Conservation (phyloP, 2,888 invertebrate species). For the Protonemura montana region DNA sequence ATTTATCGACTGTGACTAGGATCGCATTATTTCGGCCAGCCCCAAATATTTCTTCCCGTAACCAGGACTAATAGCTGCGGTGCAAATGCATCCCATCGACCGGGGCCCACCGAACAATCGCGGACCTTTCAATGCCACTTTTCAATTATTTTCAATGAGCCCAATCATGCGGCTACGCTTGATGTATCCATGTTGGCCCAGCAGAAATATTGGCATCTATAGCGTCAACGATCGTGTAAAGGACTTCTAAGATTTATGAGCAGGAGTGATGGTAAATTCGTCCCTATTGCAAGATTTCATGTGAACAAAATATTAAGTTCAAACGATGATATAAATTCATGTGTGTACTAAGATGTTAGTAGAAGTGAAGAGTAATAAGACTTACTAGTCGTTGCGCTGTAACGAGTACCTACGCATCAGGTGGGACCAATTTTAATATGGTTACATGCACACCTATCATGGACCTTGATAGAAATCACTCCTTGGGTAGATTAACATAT, state of each 20-base stretch:
- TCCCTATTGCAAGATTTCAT: background rate
- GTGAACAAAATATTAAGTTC: no score
- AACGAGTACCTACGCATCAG: no score
- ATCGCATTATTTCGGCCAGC: background rate
- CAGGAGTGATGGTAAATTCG: background rate
- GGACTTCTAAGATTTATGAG: background rate
- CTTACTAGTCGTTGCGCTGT: no score
- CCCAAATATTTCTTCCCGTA: background rate
- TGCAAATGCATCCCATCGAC: background rate
- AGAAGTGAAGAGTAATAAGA: no score
- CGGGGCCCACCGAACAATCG: slow-evolving; percentile 22
- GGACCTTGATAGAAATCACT: no score
- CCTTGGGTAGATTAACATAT: no score
- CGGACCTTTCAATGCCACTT: slow-evolving; percentile 16
- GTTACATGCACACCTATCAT: no score
- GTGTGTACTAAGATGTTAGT: no score
- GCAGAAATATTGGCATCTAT: slow-evolving; percentile 13
- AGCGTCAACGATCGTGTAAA: background rate
- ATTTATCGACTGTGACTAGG: background rate
- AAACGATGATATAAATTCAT: no score
- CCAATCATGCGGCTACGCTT: slow-evolving; percentile 27
- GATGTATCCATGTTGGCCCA: slow-evolving; percentile 39
- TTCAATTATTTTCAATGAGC: slow-evolving; percentile 38
- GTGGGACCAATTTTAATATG: no score
- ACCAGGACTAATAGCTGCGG: slow-evolving; percentile 40